These are phyloP conservation scores for Philypnodon macrostomus DNA, from an alignment of 2,797 vertebrate species.

Conservation along the genomic window DNA sequence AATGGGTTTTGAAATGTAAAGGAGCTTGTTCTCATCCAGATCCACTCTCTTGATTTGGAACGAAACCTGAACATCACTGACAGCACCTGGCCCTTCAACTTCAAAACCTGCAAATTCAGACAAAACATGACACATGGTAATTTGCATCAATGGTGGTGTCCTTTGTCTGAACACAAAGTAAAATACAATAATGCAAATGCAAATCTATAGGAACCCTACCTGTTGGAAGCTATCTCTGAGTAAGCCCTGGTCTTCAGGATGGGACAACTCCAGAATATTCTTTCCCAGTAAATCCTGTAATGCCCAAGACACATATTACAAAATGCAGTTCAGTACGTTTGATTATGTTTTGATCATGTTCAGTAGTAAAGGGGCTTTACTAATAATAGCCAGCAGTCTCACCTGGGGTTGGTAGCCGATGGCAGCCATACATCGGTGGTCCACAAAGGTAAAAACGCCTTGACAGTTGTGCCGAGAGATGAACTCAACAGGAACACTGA, in stretches of 20 bases:
- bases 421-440: conserved; percentile 89
- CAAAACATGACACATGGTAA: conserved; percentile 23
- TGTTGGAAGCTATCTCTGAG: conserved; percentile 95
- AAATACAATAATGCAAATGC: too few species aligned
- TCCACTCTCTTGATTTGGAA: conserved; percentile 89
- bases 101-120: conserved; percentile 87
- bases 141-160: too few species aligned
- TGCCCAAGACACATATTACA: conserved; percentile 14
- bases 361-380: background rate
- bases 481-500: conserved; percentile 91
- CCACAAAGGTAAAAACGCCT: conserved; percentile 92
- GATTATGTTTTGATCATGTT: too few species aligned
- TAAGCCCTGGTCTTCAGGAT: conserved; percentile 91
- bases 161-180: too few species aligned
- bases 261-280: conserved; percentile 89
- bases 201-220: too few species aligned
- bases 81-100: conserved; percentile 95
- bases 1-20: conserved; percentile 99
- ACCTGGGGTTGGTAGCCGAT: conserved; percentile 95
- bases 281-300: conserved; percentile 92
- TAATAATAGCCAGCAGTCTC: conserved; percentile 13
- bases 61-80: conserved; percentile 98
- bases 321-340: background rate
- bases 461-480: conserved; percentile 94
- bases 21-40: conserved; percentile 96